Percentiles rank a stretch among this genome's conserved stretches.
Evolutionary conservation across 2,113 vertebrate genomes (phyloP).

Genomic region (Anarhynchus alexandrinus): DNA sequence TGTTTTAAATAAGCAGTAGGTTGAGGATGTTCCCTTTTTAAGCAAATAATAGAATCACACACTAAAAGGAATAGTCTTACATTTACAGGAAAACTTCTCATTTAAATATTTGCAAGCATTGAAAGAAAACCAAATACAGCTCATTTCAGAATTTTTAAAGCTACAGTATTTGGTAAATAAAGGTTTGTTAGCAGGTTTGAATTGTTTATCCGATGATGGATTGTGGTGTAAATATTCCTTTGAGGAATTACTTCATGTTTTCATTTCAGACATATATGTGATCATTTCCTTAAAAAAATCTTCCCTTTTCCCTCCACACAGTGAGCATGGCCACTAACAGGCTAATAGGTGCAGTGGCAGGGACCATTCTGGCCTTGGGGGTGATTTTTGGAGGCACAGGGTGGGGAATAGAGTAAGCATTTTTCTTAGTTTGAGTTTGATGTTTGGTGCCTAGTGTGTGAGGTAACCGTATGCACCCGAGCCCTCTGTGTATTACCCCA

Average conservation of each 20-base stretch:
- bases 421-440: slow-evolving; percentile 88
- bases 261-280: slow-evolving; percentile 57
- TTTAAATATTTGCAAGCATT: not conserved
- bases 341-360: slow-evolving; percentile 99
- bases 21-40: not conserved
- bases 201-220: not conserved
- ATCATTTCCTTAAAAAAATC: slow-evolving; percentile 69
- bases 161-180: not conserved
- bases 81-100: not conserved
- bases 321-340: slow-evolving; percentile 99
- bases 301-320: slow-evolving; percentile 96
- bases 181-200: not conserved
- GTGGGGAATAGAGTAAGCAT: slow-evolving; percentile 99
- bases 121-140: not conserved
- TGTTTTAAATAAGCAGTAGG: not conserved
- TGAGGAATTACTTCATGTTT: slow-evolving; percentile 45
- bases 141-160: not conserved
- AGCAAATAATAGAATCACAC: not conserved
- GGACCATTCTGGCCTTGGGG: slow-evolving; percentile 99
- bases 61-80: not conserved
- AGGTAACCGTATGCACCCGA: slow-evolving; percentile 73
- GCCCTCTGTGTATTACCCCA: slow-evolving; percentile 81
- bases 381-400: slow-evolving; percentile 99
- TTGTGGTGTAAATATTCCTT: slow-evolving; percentile 20
- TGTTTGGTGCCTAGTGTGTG: slow-evolving; percentile 89